Base-by-base conservation (phyloP, 2,888 invertebrate genomes). In the Operophtera brumata region DNA sequence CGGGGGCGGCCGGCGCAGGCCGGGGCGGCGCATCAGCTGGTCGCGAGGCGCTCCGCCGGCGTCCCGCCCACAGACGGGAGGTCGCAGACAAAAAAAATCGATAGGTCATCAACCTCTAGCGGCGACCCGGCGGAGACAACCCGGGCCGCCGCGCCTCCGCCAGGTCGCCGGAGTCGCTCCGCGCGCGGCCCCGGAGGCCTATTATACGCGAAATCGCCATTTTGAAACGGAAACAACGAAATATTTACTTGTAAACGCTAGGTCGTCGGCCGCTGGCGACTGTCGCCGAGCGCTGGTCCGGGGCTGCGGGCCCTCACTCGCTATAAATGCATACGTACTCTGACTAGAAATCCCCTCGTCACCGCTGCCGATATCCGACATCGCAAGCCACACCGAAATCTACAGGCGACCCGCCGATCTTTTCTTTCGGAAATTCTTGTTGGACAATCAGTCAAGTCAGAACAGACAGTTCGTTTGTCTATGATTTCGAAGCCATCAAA, bases 321-420 rank as follows among this genome's bases (percentile, higher is more conserved):
- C 73, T 78, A 71, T 75, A 77, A 80, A 80, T 78, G 75, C 77
- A 84, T 90, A 93, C 94, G 92, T 93, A 94, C 94, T 94, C 93
- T 94, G 93, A 92, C 93, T 93, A 92, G 93, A 93, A 91, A 93
- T 92, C 86, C 93, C 94, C 90, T 94, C 94, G 93, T 94, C 94
- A 85, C 93, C 94, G 91, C 94, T 94, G 90, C 94, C 94, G 92
- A 93, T 92, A 92, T 94, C 94, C 92, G 94, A 94, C 94, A 94
- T 94, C 82, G 85, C 90, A 92, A 91, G 86, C 86, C 88, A 84
- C 88, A 86, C 88, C 88, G 84, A 87, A 82, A 80, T 86, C 83
- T 86, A 88, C 87, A 80, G 77, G 85, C 88, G 80, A 86, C 81
- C 81, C 87, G 78, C 85, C 85, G 82, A 86, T 86, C 84, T 84